Evolutionary conservation across 1,140 invertebrate species (phyloP).

Genomic region (Drosophila arawakana): DNA sequence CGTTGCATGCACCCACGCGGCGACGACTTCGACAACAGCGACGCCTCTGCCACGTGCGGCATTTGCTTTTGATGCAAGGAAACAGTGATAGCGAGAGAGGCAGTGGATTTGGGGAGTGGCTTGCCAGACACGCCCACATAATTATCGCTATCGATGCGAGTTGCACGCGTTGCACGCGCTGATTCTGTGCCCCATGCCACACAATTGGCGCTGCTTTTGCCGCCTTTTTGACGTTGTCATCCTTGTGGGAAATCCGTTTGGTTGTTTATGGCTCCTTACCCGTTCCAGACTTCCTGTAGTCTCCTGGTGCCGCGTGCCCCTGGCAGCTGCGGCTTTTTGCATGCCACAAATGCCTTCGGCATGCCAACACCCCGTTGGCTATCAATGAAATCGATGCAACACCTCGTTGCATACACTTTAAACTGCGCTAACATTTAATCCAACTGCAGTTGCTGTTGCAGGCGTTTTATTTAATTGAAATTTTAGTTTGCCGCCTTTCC

Average conservation of each 20-base stretch:
- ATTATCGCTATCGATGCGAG: slow-evolving; percentile 68
- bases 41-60: slow-evolving; percentile 67
- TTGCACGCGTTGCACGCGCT: slow-evolving; percentile 48
- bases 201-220: slow-evolving; percentile 16
- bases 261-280: slow-evolving; percentile 43
- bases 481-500: slow-evolving; percentile 57
- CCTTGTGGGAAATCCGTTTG: slow-evolving; percentile 46
- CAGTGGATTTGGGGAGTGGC: slow-evolving; percentile 1
- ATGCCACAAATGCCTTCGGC: slow-evolving; percentile 54
- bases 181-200: background rate
- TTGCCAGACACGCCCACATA: slow-evolving; percentile 66
- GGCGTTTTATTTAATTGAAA: slow-evolving; percentile 62
- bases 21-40: slow-evolving; percentile 19
- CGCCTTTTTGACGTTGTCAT: slow-evolving; percentile 41
- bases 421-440: slow-evolving; percentile 6
- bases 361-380: slow-evolving; percentile 33
- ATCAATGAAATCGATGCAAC: slow-evolving; percentile 26
- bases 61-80: slow-evolving; percentile 59
- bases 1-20: slow-evolving; percentile 55
- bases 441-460: slow-evolving; percentile 15
- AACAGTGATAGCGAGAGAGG: background rate
- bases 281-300: background rate
- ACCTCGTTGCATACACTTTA: slow-evolving; percentile 30
- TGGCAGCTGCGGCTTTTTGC: slow-evolving; percentile 39
- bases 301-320: background rate